phyloP scores from a whole-genome alignment of 2,113 vertebrate genomes.

The Piprites chloris region DNA sequence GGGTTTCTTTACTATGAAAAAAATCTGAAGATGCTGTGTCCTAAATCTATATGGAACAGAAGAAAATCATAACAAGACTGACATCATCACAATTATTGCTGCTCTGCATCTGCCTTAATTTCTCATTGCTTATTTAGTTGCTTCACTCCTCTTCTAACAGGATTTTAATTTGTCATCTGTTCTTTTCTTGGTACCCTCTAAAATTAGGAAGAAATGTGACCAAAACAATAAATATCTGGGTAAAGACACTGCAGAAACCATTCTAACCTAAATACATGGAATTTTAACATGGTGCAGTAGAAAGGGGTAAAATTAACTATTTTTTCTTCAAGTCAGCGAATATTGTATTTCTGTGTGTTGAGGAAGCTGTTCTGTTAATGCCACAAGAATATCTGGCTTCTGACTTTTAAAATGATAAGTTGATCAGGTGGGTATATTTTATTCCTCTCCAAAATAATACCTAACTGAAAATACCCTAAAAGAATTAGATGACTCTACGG shows the following conservation, averaged over 20 bases:
- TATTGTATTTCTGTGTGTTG: neutral
- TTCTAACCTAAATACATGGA: neutral
- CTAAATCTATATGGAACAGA: neutral
- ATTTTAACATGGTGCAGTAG: neutral
- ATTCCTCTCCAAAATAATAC: neutral
- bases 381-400: neutral
- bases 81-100: neutral
- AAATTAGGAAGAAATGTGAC: neutral
- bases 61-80: neutral
- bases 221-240: neutral
- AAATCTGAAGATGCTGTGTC: neutral
- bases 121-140: neutral
- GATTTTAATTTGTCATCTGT: neutral
- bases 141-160: neutral
- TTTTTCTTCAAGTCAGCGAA: neutral
- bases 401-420: neutral
- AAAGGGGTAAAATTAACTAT: neutral
- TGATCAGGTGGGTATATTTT: neutral
- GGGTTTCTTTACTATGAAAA: neutral
- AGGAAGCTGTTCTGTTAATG: neutral
- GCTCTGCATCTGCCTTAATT: neutral
- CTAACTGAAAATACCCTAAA: neutral
- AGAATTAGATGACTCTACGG: neutral
- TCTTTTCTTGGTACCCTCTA: neutral
- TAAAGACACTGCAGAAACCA: neutral